These are phyloP conservation scores for Trachelus stipa DNA, from an alignment of 2,888 invertebrate species.

Conservation along the genomic window DNA sequence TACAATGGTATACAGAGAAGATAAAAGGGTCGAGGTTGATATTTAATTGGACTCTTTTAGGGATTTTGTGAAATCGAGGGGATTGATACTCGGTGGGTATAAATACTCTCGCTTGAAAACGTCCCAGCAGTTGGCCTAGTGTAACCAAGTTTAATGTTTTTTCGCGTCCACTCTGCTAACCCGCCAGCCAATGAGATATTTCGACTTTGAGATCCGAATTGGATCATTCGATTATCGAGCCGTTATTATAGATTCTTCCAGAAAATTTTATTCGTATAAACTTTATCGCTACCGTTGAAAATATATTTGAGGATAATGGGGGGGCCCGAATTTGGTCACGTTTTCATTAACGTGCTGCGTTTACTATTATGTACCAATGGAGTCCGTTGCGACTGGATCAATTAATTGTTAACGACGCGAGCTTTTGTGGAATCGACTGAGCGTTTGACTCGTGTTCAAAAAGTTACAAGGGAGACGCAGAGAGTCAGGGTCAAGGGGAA, in stretches of 20 bases:
- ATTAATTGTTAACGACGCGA: slow-evolving; percentile 5
- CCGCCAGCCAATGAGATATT: too few relatives aligned
- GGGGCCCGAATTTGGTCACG: too few relatives aligned
- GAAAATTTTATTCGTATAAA: slow-evolving; percentile 61
- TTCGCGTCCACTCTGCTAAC: slow-evolving; percentile 22
- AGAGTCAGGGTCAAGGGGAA: neutral
- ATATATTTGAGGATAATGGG: slow-evolving; percentile 28
- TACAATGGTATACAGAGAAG: neutral
- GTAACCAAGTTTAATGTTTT: slow-evolving; percentile 55
- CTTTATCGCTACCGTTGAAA: slow-evolving; percentile 64
- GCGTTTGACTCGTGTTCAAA: too few relatives aligned
- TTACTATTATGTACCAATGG: too few relatives aligned
- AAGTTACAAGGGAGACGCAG: slow-evolving; percentile 6
- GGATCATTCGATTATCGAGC: slow-evolving; percentile 47
- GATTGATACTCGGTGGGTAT: neutral
- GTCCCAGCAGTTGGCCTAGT: slow-evolving; percentile 63
- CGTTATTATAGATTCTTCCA: slow-evolving; percentile 57
- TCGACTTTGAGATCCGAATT: slow-evolving; percentile 28
- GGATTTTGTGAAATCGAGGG: neutral
- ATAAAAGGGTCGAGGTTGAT: neutral
- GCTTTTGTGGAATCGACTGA: neutral
- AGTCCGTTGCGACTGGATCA: slow-evolving; percentile 16
- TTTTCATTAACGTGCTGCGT: too few relatives aligned
- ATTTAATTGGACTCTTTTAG: neutral
- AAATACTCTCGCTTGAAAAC: slow-evolving; percentile 41